These are phyloP conservation scores for Drosophila leonis DNA, from an alignment of 2,888 invertebrate genomes.

Conservation along the genomic window DNA sequence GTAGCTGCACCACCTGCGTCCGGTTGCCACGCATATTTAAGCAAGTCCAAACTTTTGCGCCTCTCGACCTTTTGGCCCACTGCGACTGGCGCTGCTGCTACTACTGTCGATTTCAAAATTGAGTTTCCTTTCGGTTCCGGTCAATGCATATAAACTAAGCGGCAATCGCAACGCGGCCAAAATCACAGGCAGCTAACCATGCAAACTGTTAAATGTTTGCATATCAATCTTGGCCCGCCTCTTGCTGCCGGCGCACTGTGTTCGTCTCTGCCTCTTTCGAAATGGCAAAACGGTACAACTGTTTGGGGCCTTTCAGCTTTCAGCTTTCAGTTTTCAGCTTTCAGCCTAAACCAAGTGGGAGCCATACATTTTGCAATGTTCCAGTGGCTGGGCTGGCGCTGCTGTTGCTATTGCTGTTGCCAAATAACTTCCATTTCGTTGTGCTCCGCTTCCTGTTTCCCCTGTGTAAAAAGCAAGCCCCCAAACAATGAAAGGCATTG, in stretches of 20 bases:
- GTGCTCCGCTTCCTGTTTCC: slow-evolving; percentile 34
- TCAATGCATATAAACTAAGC: slow-evolving; percentile 56
- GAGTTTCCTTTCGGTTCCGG: slow-evolving; percentile 53
- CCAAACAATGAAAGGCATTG: slow-evolving; percentile 60
- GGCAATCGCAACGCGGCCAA: slow-evolving; percentile 36
- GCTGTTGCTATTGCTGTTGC: slow-evolving; percentile 23
- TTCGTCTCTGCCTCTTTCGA: not conserved
- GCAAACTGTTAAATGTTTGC: slow-evolving; percentile 73
- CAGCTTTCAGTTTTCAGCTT: slow-evolving; percentile 25
- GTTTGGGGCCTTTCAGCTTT: slow-evolving; percentile 28
- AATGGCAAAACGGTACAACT: slow-evolving; percentile 35
- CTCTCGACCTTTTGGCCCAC: slow-evolving; percentile 34
- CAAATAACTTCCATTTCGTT: slow-evolving; percentile 46
- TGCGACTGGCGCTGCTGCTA: not conserved
- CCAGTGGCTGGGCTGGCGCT: slow-evolving; percentile 23
- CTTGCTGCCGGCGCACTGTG: slow-evolving; percentile 10
- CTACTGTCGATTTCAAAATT: slow-evolving; percentile 44
- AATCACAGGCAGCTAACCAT: slow-evolving; percentile 67
- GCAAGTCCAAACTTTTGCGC: slow-evolving; percentile 54
- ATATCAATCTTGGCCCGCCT: slow-evolving; percentile 68
- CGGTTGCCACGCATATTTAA: slow-evolving; percentile 71
- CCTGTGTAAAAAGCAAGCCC: slow-evolving; percentile 23
- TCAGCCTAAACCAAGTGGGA: slow-evolving; percentile 67
- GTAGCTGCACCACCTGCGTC: slow-evolving; percentile 65
- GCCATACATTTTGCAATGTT: slow-evolving; percentile 70